Evolutionary conservation across 2,797 vertebrate genomes (phyloP).

Genomic region (Sebastes alutus): DNA sequence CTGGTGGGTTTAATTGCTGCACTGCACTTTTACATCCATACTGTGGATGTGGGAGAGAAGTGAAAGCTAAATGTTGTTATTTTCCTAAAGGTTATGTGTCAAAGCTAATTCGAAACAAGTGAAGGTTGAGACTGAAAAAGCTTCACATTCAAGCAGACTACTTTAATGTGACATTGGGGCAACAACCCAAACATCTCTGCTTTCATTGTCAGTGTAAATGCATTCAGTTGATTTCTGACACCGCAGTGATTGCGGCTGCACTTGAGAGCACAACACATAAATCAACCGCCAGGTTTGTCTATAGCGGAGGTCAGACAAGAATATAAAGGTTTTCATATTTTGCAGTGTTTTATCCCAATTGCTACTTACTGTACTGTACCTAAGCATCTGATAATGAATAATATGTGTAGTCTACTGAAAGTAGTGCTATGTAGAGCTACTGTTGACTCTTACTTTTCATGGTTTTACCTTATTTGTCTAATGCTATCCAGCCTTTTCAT

Average conservation of each 20-base stretch:
- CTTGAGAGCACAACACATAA: neutral
- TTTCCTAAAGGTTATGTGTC: neutral
- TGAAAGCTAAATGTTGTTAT: neutral
- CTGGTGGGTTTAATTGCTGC: neutral
- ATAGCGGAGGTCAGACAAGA: neutral
- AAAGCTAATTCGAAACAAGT: neutral
- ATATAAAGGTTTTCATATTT: neutral
- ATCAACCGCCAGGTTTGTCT: neutral
- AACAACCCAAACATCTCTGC: neutral
- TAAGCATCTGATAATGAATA: neutral
- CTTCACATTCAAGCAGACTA: neutral
- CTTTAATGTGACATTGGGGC: neutral
- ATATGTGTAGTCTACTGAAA: neutral
- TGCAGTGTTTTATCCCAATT: neutral
- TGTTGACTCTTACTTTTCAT: neutral
- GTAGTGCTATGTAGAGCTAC: neutral
- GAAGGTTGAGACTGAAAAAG: neutral
- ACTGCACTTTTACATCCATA: neutral
- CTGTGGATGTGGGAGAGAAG: neutral
- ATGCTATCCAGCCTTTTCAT: neutral
- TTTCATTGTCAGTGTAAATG: slow-evolving; percentile 5
- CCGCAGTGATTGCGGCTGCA: neutral
- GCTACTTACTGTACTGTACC: neutral
- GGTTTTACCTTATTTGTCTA: neutral
- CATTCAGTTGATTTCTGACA: neutral